Base-by-base conservation (phyloP, 1,140 invertebrate species). In the Drosophila oshimai region DNA sequence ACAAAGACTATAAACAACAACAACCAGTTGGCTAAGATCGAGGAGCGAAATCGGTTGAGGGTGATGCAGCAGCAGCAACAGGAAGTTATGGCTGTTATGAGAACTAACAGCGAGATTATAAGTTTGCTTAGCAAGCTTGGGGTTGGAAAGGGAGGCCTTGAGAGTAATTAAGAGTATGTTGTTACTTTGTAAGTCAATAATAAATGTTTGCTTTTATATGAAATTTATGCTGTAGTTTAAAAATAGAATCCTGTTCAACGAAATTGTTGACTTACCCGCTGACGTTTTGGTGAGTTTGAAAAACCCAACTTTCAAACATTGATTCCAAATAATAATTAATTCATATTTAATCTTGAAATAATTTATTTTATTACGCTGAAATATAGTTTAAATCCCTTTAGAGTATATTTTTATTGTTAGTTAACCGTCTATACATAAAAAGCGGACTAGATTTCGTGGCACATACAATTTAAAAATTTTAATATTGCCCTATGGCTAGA, bases 1-100 rank as follows among this genome's bases (percentile, higher is more conserved):
- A 75, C 71, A 6, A 89, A 79, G 28, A 71, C 70, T 5, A 70
- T 74, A 18, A 77, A 75, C 24, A 89, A 81, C 34, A 90, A 76
- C 50, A 90, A 83, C 53, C 76, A 89, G 51, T 54, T 88, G 50
- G 67, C 87, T 6, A 90, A 90, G 84, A 86, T 84, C 10, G 74
- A 90, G 50, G 87, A 89, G 10, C 81, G 77, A 12, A 90, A 83
- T 73, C 45, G 71, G 5, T 28, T 89, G 31, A 65, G 83, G 7
- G 74, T 78, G 39, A 89, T 90, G 79, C 72, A 76, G 22, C 75
- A 89, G 33, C 70, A 83, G 31, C 83, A 89, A 28, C 47, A 79
- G 12, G 89, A 90, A 57, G 81, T 90, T 3, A 65, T 78, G 61
- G 54, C 74, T 22, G 73, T 89, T 0, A 69, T 90, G 74, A 58